Conservation (phyloP, 2,797 vertebrate species). For the Cyclura pinguis region DNA sequence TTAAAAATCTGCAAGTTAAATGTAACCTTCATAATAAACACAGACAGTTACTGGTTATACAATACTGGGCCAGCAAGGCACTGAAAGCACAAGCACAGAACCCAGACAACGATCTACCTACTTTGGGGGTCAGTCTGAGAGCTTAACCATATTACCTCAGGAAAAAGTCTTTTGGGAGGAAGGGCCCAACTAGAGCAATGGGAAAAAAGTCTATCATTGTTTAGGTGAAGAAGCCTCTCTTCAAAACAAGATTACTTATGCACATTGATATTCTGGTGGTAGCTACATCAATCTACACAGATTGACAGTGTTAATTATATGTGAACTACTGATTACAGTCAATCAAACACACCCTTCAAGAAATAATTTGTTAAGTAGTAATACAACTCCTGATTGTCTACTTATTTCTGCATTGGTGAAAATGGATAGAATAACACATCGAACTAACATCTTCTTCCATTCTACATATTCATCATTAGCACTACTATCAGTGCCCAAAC, state of each 20-base stretch:
- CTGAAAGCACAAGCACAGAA: not conserved
- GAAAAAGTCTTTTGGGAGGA: not conserved
- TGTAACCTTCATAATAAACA: no score
- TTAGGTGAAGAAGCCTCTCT: not conserved
- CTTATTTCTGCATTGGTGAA: slow-evolving; percentile 2
- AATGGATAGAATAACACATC: not conserved
- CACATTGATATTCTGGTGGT: not conserved
- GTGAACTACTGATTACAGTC: not conserved
- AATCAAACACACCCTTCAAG: not conserved
- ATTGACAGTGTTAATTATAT: not conserved
- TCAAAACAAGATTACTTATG: not conserved
- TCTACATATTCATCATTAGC: not conserved
- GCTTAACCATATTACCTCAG: not conserved
- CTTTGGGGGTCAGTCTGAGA: not conserved
- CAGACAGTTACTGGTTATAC: not conserved
- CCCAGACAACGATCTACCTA: not conserved
- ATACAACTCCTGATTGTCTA: not conserved
- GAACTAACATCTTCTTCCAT: not conserved
- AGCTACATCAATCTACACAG: not conserved
- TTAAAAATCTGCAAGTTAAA: not conserved
- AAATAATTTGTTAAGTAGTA: not conserved
- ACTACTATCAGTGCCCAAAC: not conserved
- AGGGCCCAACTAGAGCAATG: not conserved
- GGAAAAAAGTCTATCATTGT: not conserved
- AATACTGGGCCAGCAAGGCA: not conserved